Conservation (phyloP, 2,797 vertebrate species). For the Hoplostethus mediterraneus region DNA sequence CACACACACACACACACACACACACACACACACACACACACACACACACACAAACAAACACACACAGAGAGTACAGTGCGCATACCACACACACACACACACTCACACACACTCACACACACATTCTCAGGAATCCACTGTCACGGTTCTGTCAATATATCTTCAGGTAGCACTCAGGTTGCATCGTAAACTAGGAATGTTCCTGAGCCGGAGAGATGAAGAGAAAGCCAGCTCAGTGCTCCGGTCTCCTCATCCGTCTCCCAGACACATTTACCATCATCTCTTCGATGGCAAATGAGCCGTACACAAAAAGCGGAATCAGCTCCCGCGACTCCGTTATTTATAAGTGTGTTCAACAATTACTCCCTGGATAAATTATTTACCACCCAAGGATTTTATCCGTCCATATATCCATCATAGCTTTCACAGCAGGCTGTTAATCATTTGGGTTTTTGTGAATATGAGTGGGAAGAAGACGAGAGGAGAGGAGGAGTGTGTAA, state of each 20-base stretch:
- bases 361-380: constrained; percentile 43
- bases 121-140: constrained; percentile 64
- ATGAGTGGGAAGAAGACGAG: not conserved
- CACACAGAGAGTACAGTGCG: not conserved
- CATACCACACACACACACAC: not conserved
- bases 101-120: constrained; percentile 40
- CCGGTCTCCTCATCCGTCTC: constrained; percentile 42
- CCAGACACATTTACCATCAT: constrained; percentile 28
- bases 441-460: constrained; percentile 14
- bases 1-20: constrained; percentile 1
- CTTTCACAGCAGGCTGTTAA: constrained; percentile 29
- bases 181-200: constrained; percentile 56
- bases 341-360: constrained; percentile 27
- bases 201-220: constrained; percentile 43
- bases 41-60: constrained; percentile 38
- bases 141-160: constrained; percentile 70
- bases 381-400: constrained; percentile 20
- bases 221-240: constrained; percentile 24
- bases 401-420: constrained; percentile 34
- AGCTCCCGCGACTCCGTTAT: constrained; percentile 27
- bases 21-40: not conserved
- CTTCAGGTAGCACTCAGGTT: constrained; percentile 63
- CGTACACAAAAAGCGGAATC: constrained; percentile 12
- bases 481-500: constrained; percentile 22
- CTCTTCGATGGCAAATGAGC: constrained; percentile 27